Evolutionary conservation across 2,113 vertebrate genomes (phyloP), one percentile per base, ranked within the genome.

Genomic region (Poeciliopsis prolifica): DNA sequence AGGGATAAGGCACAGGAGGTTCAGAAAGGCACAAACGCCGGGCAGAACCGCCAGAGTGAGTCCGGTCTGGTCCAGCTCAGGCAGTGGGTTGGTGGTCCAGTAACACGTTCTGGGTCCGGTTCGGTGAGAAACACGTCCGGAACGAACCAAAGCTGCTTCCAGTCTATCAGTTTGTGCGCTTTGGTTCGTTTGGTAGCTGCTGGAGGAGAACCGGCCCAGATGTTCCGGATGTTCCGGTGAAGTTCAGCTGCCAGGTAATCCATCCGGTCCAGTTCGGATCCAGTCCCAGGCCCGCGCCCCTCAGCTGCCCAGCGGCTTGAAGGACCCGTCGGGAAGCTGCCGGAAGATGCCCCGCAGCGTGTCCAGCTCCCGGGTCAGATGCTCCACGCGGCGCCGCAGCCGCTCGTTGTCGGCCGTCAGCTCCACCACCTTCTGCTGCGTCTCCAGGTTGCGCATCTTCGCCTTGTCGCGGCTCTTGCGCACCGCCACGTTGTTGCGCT

Each of bases 401-500:
- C 97, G 92, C 9, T 99, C 97, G 93, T 99, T 99, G 93, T 99
- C 98, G 76, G 90, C 61, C 79, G 94, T 95, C 82, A 99, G 93
- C 95, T 99, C 97, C 88, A 98, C 90, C 84, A 98, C 97, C 89
- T 98, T 98, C 72, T 99, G 98, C 93, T 99, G 98, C 63, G 97
- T 99, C 94, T 99, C 98, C 86, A 96, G 95, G 91, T 99, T 98
- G 90, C 98, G 97, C 89, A 96, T 95, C 92, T 99, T 99, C 60
- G 98, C 97, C 90, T 99, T 99, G 94, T 99, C 97, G 29, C 97
- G 92, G 94, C 97, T 98, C 91, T 99, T 99, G 79, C 97, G 95
- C 92, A 99, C 98, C 1, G 98, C 98, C 86, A 99, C 96, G 92
- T 99, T 99, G 94, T 99, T 99, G 92, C 98, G 96, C 94, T 99